phyloP scores from a whole-genome alignment of 2,797 vertebrate genomes.

The Liparis tanakae region DNA sequence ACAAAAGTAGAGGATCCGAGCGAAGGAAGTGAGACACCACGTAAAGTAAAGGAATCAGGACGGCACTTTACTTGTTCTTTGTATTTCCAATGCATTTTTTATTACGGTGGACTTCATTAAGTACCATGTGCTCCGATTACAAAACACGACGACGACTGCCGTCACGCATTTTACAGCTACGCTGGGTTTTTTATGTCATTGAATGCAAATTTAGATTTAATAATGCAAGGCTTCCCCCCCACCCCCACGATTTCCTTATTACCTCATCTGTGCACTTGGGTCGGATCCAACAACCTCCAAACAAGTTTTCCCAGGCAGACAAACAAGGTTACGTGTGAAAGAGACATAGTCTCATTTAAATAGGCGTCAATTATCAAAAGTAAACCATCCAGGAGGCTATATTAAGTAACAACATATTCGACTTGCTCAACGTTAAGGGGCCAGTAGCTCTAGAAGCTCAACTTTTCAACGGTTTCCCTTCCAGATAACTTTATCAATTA shows the following conservation, averaged over 20 bases:
- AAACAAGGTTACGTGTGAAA: not conserved
- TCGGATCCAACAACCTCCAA: slow-evolving; percentile 12
- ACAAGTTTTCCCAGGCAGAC: slow-evolving; percentile 14
- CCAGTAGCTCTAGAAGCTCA: too few relatives aligned
- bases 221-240: not conserved
- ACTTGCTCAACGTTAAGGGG: too few relatives aligned
- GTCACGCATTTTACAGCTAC: not conserved
- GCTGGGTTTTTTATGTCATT: slow-evolving; percentile 5
- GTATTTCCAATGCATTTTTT: too few relatives aligned
- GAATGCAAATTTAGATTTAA: not conserved
- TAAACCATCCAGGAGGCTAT: not conserved
- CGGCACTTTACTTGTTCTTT: too few relatives aligned
- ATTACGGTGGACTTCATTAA: too few relatives aligned
- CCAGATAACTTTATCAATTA: too few relatives aligned
- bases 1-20: not conserved
- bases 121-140: not conserved
- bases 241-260: slow-evolving; percentile 7
- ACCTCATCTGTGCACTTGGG: not conserved
- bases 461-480: too few relatives aligned
- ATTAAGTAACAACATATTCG: not conserved
- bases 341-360: not conserved
- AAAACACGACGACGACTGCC: slow-evolving; percentile 11
- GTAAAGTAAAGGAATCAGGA: too few relatives aligned
- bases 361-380: not conserved
- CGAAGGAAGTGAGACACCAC: too few relatives aligned